Base-by-base conservation (phyloP, 1,140 invertebrate genomes). In the Scylla paramamosain region DNA sequence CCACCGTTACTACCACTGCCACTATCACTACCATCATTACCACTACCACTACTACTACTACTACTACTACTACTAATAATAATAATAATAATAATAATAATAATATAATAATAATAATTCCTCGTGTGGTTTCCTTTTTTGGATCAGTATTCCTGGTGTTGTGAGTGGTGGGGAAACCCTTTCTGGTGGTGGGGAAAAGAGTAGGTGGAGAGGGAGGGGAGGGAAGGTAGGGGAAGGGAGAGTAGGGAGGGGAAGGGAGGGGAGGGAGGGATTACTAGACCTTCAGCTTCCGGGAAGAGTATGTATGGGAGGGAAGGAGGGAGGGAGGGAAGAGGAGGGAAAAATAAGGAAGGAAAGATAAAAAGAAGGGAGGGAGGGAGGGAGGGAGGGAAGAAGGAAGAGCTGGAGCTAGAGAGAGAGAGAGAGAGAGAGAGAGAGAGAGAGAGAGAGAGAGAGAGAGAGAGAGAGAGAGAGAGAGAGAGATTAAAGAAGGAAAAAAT, bases 251-350 rank as follows among this genome's bases (percentile, higher is more conserved):
- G 20, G 20, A n/a, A 20, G 20, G n/a, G 67, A n/a, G 20, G n/a
- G 8, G 8, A 20, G 20, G 67, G 67, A 2, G n/a, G n/a, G 8
- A n/a, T 25, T 77, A 2, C 8, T 77, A n/a, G 67, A 77, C 25
- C 25, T 77, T 77, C 67, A 77, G 67, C 67, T 77, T 77, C 67
- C 67, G 67, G 67, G 67, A 77, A 77, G n/a, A 77, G 67, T n/a
- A 77, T 77, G n/a, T 77, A 25, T 77, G 67, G 25, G 67, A n/a
- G 16, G 6, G 67, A 77, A n/a, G 20, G 67, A 77, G 67, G 20
- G 59, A 67, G 59, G 20, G 67, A 77, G 67, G 20, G 67, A 77
- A 20, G 16, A 20, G 16, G 52, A 59, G 52, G 16, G 52, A 12
- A 20, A 59, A 20, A 59, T 12, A 59, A 20, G 10, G 52, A 59